These are phyloP conservation scores for Siniperca chuatsi DNA, from an alignment of 2,113 vertebrate genomes.

Conservation along the genomic window DNA sequence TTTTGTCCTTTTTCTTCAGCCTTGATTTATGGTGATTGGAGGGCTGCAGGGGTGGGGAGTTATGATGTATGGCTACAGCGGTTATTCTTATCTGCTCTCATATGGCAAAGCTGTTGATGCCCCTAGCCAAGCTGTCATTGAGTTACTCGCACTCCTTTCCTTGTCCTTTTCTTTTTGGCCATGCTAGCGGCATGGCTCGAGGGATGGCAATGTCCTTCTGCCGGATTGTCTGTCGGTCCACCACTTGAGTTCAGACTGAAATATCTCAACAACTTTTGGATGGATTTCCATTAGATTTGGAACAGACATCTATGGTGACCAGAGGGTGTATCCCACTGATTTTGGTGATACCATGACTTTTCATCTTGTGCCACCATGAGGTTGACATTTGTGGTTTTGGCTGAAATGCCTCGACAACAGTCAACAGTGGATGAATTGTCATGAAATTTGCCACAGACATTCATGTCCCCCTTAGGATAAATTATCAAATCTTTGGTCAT, in stretches of 20 bases:
- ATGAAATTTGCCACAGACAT: neutral
- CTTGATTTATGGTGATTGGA: constrained; percentile 76
- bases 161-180: constrained; percentile 34
- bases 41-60: constrained; percentile 47
- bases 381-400: neutral
- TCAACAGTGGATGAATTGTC: neutral
- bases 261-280: neutral
- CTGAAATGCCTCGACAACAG: neutral
- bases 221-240: neutral
- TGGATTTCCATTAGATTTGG: neutral
- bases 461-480: neutral
- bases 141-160: constrained; percentile 43
- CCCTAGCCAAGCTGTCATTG: constrained; percentile 56
- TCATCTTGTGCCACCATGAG: neutral
- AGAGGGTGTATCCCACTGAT: neutral
- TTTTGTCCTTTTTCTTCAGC: constrained; percentile 50
- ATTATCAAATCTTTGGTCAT: too few relatives aligned
- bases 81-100: constrained; percentile 83
- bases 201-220: neutral
- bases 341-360: neutral
- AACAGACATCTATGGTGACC: neutral
- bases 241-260: neutral
- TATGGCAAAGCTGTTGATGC: constrained; percentile 73
- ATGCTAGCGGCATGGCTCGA: neutral
- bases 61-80: constrained; percentile 73